Evolutionary conservation across 2,113 vertebrate species (phyloP).

Genomic region (Zosterops borbonicus): DNA sequence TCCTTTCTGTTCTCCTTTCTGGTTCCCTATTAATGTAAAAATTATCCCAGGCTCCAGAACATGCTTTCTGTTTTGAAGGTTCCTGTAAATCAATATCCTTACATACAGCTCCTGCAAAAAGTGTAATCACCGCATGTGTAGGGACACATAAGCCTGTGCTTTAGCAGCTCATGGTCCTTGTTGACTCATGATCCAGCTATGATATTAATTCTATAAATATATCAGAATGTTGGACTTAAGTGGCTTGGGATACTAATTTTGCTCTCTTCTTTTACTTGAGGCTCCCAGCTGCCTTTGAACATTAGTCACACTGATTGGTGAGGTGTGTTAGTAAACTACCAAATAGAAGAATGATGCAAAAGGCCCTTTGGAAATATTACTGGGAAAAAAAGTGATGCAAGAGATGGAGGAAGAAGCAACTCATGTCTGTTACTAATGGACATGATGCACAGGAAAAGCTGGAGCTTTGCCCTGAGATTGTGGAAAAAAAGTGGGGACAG

Average conservation of each 20-base stretch:
- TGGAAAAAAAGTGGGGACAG: neutral
- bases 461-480: neutral
- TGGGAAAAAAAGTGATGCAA: neutral
- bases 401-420: neutral
- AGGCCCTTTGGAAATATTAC: neutral
- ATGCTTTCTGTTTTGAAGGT: conserved; percentile 34
- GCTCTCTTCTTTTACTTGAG: neutral
- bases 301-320: neutral
- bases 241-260: neutral
- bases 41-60: conserved; percentile 39
- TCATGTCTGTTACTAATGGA: neutral
- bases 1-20: conserved; percentile 69
- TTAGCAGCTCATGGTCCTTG: neutral
- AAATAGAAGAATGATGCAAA: neutral
- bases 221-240: neutral
- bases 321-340: neutral
- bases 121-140: rapidly evolving
- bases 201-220: neutral
- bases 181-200: neutral
- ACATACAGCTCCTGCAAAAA: neutral
- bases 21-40: conserved; percentile 37
- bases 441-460: neutral
- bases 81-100: conserved; percentile 2
- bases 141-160: neutral
- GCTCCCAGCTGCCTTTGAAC: neutral